Conservation (phyloP, 2,888 invertebrate species). For the Ceriagrion tenellum region DNA sequence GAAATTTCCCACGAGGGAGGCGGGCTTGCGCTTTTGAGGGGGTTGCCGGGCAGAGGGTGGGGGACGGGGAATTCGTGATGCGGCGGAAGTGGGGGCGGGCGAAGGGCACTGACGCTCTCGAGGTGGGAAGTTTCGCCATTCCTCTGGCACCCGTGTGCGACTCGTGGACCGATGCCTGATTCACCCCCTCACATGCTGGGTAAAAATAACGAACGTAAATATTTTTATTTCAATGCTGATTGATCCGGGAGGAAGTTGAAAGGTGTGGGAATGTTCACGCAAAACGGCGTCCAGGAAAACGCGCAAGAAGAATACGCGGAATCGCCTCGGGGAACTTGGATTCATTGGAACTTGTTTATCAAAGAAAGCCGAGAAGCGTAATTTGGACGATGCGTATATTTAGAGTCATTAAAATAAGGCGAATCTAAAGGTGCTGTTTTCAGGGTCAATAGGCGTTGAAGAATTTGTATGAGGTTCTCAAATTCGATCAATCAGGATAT, state of each 20-base stretch:
- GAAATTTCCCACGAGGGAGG: slow-evolving; percentile 48
- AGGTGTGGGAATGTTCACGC: background rate
- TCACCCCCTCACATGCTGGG: background rate
- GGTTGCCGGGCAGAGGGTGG: background rate
- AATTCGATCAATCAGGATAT: no score
- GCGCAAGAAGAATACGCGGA: background rate
- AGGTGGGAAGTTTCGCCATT: background rate
- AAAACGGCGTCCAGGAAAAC: background rate
- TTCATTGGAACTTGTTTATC: no score
- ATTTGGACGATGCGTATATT: background rate
- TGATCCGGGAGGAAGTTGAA: background rate
- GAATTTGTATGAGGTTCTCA: no score
- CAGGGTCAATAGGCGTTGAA: no score
- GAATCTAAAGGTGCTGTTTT: no score
- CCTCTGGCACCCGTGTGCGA: background rate
- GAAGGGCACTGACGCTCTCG: background rate
- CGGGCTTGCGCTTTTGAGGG: background rate
- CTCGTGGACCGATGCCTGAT: background rate
- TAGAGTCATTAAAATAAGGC: no score
- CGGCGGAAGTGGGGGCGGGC: background rate
- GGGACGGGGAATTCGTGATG: background rate
- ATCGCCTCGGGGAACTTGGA: background rate
- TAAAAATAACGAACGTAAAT: background rate
- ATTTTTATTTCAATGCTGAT: background rate
- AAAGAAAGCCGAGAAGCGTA: no score